Base-by-base conservation (phyloP, 1,140 invertebrate species). In the Drosophila arawakana region DNA sequence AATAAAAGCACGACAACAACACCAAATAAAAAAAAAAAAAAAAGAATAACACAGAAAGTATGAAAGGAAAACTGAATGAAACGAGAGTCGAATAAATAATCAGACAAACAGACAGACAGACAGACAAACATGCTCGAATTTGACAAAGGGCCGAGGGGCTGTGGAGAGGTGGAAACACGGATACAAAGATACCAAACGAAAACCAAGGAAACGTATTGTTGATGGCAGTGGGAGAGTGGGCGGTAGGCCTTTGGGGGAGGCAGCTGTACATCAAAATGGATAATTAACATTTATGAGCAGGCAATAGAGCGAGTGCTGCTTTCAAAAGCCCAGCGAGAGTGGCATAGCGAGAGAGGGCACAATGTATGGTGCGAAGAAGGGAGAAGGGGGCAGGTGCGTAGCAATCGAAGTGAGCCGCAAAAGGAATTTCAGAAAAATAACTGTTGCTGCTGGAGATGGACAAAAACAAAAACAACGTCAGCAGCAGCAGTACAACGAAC, bases 251-350 rank as follows among this genome's bases (percentile, higher is more conserved):
- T 57, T 62, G 39, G 46, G 55, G 55, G 21, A 59, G 41, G 54
- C 68, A 72, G 68, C 60, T 71, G 57, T 66, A 76, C 58, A 73
- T 73, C 63, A 63, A 73, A 73, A 66, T 71, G 71, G 78, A 83
- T 88, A 88, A 88, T 88, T 88, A 88, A 83, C 80, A 88, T 84
- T 88, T 83, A 88, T 88, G 78, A 81, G 84, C 55, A 63, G 80
- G 55, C 60, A 81, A 76, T 67, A 88, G 76, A 86, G 76, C 62
- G 73, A 76, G 67, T 57, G 47, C 44, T 59, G 34, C 49, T 43
- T 37, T 11, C 57, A 47, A 73, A 69, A 77, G 74, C 74, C 67
- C 57, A 34, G 15, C 54, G 35, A 15, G 34, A 34, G 59, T 9
- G 63, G 34, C 7, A 10, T 39, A 43, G n/a, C 11, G 39, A 18